Base-by-base conservation (phyloP, 2,888 invertebrate species). In the Agonopterix alstromeriana region DNA sequence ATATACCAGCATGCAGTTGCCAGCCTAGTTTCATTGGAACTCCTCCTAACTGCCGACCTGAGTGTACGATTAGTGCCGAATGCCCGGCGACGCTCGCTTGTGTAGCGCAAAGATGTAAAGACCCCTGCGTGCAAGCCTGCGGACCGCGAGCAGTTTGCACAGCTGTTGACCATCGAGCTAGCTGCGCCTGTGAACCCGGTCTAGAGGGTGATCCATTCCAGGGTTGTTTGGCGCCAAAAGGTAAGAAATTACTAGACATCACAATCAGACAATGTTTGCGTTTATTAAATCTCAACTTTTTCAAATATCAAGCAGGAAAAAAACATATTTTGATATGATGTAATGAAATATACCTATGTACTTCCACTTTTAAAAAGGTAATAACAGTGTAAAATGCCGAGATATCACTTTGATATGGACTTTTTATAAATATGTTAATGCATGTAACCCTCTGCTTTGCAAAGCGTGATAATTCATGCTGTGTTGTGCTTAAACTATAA, bases 61-160 rank as follows among this genome's bases (percentile, higher is more conserved):
- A 93, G 67, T 93, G 93, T 66, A 90, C 90, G 1, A 91, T 93
- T 45, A 92, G 92, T 66, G 89, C 92, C 0, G 94, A 94, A 61
- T 95, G 95, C 64, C 80, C 92, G 7, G 90, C 91, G 0, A 88
- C 91, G 46, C 80, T 90, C 52, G 92, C 94, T 7, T 94, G 94
- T 63, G 88, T 93, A 3, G 82, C 82, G 36, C 90, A 91, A 64
- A 90, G 86, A 60, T 93, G 93, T 70, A 85, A 86, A 54, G 90
- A 93, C 61, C 93, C 93, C 0, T 94, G 94, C 61, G 87, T 90
- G 42, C 92, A 93, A 54, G 91, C 92, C 2, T 94, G 93, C 66
- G 92, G 93, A 44, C 63, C 83, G 49, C 75, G 79, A 50, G 90
- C 93, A 44, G 64, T 90, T 48, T 91, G 93, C 71, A 82, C 83